phyloP scores from a whole-genome alignment of 2,888 invertebrate species.

The Pegoplata infirma region DNA sequence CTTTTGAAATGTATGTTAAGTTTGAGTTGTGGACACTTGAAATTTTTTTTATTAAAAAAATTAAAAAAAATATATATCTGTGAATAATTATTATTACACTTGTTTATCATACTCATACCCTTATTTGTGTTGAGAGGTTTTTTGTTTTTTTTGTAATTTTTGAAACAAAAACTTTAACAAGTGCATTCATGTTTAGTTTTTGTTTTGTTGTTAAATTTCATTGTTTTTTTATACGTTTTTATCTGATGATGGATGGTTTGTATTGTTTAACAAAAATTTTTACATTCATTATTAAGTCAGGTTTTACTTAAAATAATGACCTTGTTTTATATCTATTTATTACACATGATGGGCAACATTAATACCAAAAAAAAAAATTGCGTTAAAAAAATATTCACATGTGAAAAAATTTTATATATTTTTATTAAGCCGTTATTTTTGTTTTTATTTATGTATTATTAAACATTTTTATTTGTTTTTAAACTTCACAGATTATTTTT shows the following conservation, averaged over 20 bases:
- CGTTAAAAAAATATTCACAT: not conserved
- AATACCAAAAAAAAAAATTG: not conserved
- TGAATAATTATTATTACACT: constrained; percentile 27
- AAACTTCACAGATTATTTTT: too few relatives aligned
- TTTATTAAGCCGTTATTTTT: not conserved
- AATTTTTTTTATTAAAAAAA: not conserved
- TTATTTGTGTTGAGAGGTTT: constrained; percentile 11
- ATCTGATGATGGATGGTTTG: constrained; percentile 8
- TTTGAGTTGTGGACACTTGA: constrained; percentile 33
- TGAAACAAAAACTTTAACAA: not conserved
- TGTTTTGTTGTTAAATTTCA: not conserved
- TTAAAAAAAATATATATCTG: constrained; percentile 4
- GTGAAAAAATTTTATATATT: not conserved
- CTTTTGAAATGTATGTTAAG: constrained; percentile 2
- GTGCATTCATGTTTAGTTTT: not conserved
- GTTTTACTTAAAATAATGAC: constrained; percentile 9
- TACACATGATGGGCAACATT: not conserved
- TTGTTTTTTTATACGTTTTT: not conserved
- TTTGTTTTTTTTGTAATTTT: not conserved
- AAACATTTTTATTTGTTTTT: not conserved
- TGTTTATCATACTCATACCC: not conserved
- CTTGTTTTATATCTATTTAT: constrained; percentile 12
- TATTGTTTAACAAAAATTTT: constrained; percentile 16
- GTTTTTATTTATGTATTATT: too few relatives aligned
- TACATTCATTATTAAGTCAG: constrained; percentile 2